These are phyloP conservation scores for Lagocephalus sceleratus DNA, from an alignment of 2,797 vertebrate genomes.

Conservation along the genomic window DNA sequence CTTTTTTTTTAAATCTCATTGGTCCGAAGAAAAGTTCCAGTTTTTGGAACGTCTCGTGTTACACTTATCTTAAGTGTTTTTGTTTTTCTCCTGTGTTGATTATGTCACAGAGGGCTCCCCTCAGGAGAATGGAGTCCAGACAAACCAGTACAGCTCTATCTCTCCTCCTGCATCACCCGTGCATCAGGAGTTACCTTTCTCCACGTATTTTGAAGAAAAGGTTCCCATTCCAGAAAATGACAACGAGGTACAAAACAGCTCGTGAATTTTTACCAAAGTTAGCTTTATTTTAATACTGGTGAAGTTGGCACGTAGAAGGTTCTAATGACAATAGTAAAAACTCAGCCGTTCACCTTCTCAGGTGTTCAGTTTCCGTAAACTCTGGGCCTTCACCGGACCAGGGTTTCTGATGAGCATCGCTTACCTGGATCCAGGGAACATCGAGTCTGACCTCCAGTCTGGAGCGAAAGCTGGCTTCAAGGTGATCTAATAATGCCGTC, in stretches of 20 bases:
- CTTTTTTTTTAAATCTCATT: no score
- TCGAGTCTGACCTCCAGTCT: slow-evolving; percentile 91
- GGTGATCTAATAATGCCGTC: slow-evolving; percentile 61
- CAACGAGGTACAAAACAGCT: slow-evolving; percentile 58
- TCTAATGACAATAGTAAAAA: neutral
- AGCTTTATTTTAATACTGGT: neutral
- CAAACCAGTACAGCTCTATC: slow-evolving; percentile 67
- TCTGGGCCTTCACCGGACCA: slow-evolving; percentile 96
- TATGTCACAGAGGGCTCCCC: slow-evolving; percentile 52
- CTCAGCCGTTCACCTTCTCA: slow-evolving; percentile 26
- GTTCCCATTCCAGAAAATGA: slow-evolving; percentile 81
- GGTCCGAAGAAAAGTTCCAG: no score
- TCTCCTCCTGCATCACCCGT: slow-evolving; percentile 61
- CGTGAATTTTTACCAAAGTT: neutral
- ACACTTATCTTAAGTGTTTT: neutral
- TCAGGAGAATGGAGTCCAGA: slow-evolving; percentile 59
- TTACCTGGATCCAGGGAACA: slow-evolving; percentile 92
- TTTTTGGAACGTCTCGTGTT: no score
- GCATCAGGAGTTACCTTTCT: slow-evolving; percentile 71
- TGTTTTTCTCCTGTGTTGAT: slow-evolving; percentile 14
- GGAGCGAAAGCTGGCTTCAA: slow-evolving; percentile 89
- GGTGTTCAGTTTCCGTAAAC: slow-evolving; percentile 92
- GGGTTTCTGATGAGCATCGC: slow-evolving; percentile 97
- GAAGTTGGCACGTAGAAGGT: neutral
- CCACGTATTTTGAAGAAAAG: slow-evolving; percentile 89